Evolutionary conservation across 2,888 invertebrate species (phyloP).

Genomic region (Xestia sexstrigata): DNA sequence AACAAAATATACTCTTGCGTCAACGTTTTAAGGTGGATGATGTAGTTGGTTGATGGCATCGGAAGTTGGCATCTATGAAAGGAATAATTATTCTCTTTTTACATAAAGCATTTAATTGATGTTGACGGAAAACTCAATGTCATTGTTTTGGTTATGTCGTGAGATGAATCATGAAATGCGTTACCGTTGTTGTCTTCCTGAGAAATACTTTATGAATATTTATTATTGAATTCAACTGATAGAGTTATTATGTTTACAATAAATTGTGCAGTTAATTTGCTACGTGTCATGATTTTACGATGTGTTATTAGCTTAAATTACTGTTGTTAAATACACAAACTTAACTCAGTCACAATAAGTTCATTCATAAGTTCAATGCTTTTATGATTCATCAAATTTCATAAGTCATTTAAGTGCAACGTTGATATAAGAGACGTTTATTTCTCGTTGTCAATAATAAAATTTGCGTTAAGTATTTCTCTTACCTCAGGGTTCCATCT

Average conservation of each 20-base stretch:
- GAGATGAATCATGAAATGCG: slow-evolving; percentile 54
- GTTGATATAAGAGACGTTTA: not conserved
- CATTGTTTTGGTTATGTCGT: slow-evolving; percentile 55
- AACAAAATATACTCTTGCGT: slow-evolving; percentile 48
- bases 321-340: slow-evolving; percentile 14
- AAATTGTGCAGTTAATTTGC: slow-evolving; percentile 12
- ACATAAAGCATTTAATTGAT: slow-evolving; percentile 66
- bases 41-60: not conserved
- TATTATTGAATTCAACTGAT: slow-evolving; percentile 14
- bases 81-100: slow-evolving; percentile 67
- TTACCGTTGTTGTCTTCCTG: slow-evolving; percentile 10
- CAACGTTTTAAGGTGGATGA: slow-evolving; percentile 15
- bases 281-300: slow-evolving; percentile 29
- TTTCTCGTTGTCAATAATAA: not conserved
- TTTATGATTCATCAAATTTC: slow-evolving; percentile 14
- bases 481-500: not conserved
- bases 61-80: slow-evolving; percentile 52
- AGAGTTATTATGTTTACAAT: slow-evolving; percentile 31
- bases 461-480: not conserved
- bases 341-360: slow-evolving; percentile 16
- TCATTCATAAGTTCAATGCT: slow-evolving; percentile 7
- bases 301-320: slow-evolving; percentile 13
- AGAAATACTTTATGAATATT: slow-evolving; percentile 21
- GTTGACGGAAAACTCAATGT: slow-evolving; percentile 67
- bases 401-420: not conserved